Evolutionary conservation across 2,797 vertebrate species (phyloP), one percentile per base, ranked within the genome.

Genomic region (Acanthornis magna): DNA sequence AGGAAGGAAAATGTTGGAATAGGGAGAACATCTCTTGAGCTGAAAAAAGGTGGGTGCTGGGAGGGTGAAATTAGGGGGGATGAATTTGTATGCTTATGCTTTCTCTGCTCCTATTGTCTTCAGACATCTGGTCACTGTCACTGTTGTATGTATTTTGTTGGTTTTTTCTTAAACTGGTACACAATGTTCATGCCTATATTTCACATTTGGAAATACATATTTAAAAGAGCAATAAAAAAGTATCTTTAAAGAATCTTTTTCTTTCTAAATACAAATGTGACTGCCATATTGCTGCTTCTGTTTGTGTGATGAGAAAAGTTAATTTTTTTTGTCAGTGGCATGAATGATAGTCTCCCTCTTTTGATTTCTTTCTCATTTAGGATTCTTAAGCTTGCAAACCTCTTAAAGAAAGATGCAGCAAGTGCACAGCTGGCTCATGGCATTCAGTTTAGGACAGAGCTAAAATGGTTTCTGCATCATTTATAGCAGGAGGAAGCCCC

Each of bases 281-380:
- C 98, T 99, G 98, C 98, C 98, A 98, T 99, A 99, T 98, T 98
- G 98, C 97, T 98, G 98, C 98, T 99, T 98, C 98, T 98, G 98
- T 91, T 91, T 77, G 22, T 98, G 98, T 98, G 98, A 98, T 98
- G 97, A 98, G 98, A 99, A 98, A 99, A 99, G 98, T 99, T 98
- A 98, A 97, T 98, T 98, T 97, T 96, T 96, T 98, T 97, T 98
- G 98, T 98, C 98, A 98, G 98, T 98, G 98, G 97, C 97, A 98
- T 97, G 97, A 98, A 98, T 98, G 98, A 98, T 97, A 98, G 98
- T 98, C 97, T 98, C 98, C 96, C 91, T 95, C 96, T 96, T 96
- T 97, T 88, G 93, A 96, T 93, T 98, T 98, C 98, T 98, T 98
- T 98, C 98, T 98, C 93, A 98, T 96, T 97, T 98, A 98, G 98